These are phyloP conservation scores for Polyploca ridens DNA, from an alignment of 2,888 invertebrate genomes.

Conservation along the genomic window DNA sequence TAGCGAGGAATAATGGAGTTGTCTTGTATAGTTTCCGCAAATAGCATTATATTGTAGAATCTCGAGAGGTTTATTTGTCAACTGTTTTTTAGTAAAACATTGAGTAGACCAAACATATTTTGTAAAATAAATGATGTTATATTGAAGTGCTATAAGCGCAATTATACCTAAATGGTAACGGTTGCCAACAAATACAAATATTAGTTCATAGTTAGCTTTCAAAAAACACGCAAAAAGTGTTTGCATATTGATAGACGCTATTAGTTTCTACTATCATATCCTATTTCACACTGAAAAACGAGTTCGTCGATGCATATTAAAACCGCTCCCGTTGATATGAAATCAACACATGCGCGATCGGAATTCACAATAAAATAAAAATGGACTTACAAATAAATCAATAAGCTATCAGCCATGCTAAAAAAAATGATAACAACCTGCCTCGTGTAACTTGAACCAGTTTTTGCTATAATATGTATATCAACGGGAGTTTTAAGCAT, in stretches of 20 bases:
- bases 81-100: neutral
- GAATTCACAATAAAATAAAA: neutral
- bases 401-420: slow-evolving; percentile 4
- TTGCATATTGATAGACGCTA: neutral
- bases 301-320: neutral
- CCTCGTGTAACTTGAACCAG: neutral
- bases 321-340: neutral
- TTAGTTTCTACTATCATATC: neutral
- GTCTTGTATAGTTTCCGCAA: slow-evolving; percentile 31
- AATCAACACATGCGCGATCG: neutral
- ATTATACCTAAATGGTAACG: too few species aligned
- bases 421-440: neutral
- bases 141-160: too few species aligned
- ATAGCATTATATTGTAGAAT: neutral
- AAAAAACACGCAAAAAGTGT: neutral
- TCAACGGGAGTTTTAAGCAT: too few species aligned
- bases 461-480: neutral
- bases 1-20: slow-evolving; percentile 43
- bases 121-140: too few species aligned
- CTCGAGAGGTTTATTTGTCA: neutral
- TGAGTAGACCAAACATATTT: too few species aligned
- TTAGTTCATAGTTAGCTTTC: too few species aligned
- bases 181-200: too few species aligned
- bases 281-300: neutral
- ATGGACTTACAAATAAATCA: neutral